These are phyloP conservation scores for Dicyrtomina minuta DNA, from an alignment of 2,888 invertebrate species.

Conservation along the genomic window DNA sequence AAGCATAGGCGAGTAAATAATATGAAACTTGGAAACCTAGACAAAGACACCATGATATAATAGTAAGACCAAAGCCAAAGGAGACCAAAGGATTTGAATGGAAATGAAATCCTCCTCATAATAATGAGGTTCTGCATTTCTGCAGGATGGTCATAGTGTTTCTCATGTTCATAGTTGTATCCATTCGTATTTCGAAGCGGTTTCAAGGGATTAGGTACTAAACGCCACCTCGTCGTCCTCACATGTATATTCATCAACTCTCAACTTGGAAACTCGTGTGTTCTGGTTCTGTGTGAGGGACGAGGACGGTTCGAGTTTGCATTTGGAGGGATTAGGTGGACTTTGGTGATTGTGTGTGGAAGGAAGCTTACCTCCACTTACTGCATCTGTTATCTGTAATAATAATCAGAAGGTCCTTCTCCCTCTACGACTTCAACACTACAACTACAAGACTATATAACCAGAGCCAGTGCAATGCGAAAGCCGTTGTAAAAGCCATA, in stretches of 20 bases:
- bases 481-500: not conserved
- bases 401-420: slow-evolving; percentile 18
- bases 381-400: slow-evolving; percentile 33
- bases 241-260: slow-evolving; percentile 32
- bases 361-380: slow-evolving; percentile 23
- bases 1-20: too few relatives aligned
- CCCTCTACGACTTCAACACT: not conserved
- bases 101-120: too few relatives aligned
- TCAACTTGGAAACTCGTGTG: too few relatives aligned
- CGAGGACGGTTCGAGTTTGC: not conserved
- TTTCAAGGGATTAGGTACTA: slow-evolving; percentile 38
- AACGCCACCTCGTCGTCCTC: slow-evolving; percentile 41
- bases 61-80: too few relatives aligned
- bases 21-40: too few relatives aligned
- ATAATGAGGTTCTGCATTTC: too few relatives aligned
- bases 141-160: not conserved
- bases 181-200: too few relatives aligned
- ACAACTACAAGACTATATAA: too few relatives aligned
- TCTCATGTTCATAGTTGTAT: not conserved
- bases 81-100: too few relatives aligned
- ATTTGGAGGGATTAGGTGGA: not conserved
- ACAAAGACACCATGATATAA: too few relatives aligned
- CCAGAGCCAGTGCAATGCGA: too few relatives aligned
- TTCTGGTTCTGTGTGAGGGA: slow-evolving; percentile 12
- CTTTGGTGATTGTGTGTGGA: not conserved